Evolutionary conservation across 1,140 invertebrate genomes (phyloP).

Genomic region (Vanessa atalanta): DNA sequence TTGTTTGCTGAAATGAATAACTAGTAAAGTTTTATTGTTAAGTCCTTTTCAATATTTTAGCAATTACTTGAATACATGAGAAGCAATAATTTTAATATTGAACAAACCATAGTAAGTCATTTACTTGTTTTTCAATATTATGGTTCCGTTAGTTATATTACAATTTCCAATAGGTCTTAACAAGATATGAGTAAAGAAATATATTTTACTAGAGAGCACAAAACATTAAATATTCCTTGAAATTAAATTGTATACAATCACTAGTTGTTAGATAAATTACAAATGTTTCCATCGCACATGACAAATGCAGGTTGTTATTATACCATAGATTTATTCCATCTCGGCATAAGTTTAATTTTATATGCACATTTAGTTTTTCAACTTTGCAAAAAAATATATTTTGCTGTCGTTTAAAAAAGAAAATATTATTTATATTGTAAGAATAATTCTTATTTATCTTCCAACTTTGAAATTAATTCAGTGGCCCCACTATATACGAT

Average conservation of each 20-base stretch:
- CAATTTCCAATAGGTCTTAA: neutral
- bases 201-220: slow-evolving; percentile 26
- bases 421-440: slow-evolving; percentile 24
- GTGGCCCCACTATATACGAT: slow-evolving; percentile 13
- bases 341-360: slow-evolving; percentile 10
- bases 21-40: slow-evolving; percentile 12
- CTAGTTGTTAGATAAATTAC: slow-evolving; percentile 13
- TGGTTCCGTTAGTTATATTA: neutral
- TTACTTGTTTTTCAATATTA: neutral
- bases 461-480: slow-evolving; percentile 7
- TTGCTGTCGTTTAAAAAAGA: slow-evolving; percentile 17
- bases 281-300: neutral
- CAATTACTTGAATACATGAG: neutral
- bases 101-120: neutral
- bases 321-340: slow-evolving; percentile 10
- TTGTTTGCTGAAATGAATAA: slow-evolving; percentile 16
- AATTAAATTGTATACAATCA: slow-evolving; percentile 3
- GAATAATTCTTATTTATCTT: slow-evolving; percentile 28
- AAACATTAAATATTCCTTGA: slow-evolving; percentile 14
- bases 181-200: slow-evolving; percentile 1
- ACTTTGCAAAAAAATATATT: slow-evolving; percentile 9
- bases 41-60: slow-evolving; percentile 10
- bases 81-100: slow-evolving; percentile 6
- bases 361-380: slow-evolving; percentile 19
- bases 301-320: slow-evolving; percentile 22